These are phyloP conservation scores for Pseudomugil tenellus DNA, from an alignment of 2,797 vertebrate genomes.

Conservation along the genomic window DNA sequence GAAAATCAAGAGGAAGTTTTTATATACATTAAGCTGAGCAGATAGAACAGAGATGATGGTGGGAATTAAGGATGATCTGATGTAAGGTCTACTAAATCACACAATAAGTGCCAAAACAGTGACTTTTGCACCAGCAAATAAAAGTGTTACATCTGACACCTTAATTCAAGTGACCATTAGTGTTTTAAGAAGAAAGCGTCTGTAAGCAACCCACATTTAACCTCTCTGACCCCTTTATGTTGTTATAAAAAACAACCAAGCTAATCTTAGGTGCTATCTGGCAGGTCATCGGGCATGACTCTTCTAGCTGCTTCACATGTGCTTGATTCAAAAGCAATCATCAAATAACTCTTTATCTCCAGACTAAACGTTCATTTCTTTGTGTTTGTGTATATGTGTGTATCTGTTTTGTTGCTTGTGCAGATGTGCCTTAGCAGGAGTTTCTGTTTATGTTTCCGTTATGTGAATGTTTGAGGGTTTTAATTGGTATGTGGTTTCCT, in stretches of 20 bases:
- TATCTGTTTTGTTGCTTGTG: neutral
- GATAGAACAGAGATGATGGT: neutral
- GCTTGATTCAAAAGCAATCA: neutral
- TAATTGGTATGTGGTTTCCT: neutral
- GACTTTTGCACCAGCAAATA: neutral
- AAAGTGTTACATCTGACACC: neutral
- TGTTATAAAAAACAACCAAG: conserved; percentile 5
- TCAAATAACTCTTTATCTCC: neutral
- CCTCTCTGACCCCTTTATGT: neutral
- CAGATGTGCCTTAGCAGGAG: neutral
- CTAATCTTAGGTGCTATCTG: neutral
- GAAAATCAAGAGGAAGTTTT: neutral
- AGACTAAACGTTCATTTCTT: neutral
- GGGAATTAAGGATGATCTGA: neutral
- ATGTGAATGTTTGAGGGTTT: neutral
- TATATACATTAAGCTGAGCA: neutral
- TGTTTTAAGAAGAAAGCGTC: neutral
- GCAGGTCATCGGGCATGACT: neutral
- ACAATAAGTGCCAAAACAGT: neutral
- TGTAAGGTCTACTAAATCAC: neutral
- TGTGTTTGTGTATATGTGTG: neutral
- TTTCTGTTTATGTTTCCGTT: neutral
- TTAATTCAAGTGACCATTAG: neutral
- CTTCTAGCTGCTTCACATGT: neutral
- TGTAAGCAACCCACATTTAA: conserved; percentile 8